These are phyloP conservation scores for Drosophila sturtevanti DNA, from an alignment of 1,140 invertebrate species.

Conservation along the genomic window DNA sequence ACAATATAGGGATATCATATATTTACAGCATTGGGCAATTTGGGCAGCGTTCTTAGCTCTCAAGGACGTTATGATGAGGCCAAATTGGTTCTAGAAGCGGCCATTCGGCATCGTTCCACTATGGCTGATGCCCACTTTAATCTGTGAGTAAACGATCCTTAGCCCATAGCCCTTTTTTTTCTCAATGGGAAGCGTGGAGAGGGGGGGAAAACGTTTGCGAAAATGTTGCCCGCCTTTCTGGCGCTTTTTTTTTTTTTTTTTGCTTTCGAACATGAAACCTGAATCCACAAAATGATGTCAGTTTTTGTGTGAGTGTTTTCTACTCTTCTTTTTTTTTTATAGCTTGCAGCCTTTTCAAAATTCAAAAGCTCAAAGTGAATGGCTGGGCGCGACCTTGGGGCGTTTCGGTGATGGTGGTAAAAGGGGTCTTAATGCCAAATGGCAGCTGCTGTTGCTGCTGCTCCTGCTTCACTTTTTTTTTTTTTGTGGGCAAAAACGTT, in stretches of 20 bases:
- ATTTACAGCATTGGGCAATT: slow-evolving; percentile 92
- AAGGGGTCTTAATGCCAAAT: slow-evolving; percentile 52
- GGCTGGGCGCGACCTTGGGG: slow-evolving; percentile 68
- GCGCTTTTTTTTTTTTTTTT: slow-evolving; percentile 9
- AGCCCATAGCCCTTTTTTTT: slow-evolving; percentile 27
- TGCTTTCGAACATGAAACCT: slow-evolving; percentile 43
- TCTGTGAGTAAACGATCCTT: slow-evolving; percentile 90
- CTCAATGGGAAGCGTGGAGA: not conserved
- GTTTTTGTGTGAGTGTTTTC: slow-evolving; percentile 47
- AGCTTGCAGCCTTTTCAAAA: slow-evolving; percentile 68
- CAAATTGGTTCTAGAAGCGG: slow-evolving; percentile 92
- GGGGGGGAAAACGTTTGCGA: slow-evolving; percentile 37
- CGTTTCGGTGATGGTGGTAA: slow-evolving; percentile 19
- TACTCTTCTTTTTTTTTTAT: not conserved
- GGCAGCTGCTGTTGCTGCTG: slow-evolving; percentile 57
- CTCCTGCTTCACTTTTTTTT: slow-evolving; percentile 30
- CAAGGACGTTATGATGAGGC: slow-evolving; percentile 92
- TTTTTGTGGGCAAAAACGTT: slow-evolving; percentile 62
- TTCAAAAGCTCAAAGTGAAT: slow-evolving; percentile 80
- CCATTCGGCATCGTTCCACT: slow-evolving; percentile 92
- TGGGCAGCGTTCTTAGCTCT: slow-evolving; percentile 94
- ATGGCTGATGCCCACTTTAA: slow-evolving; percentile 99
- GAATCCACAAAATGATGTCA: slow-evolving; percentile 66
- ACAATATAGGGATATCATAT: not conserved
- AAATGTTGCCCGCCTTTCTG: slow-evolving; percentile 47